These are phyloP conservation scores for Magallana gigas DNA, from an alignment of 1,140 invertebrate species.

Conservation along the genomic window DNA sequence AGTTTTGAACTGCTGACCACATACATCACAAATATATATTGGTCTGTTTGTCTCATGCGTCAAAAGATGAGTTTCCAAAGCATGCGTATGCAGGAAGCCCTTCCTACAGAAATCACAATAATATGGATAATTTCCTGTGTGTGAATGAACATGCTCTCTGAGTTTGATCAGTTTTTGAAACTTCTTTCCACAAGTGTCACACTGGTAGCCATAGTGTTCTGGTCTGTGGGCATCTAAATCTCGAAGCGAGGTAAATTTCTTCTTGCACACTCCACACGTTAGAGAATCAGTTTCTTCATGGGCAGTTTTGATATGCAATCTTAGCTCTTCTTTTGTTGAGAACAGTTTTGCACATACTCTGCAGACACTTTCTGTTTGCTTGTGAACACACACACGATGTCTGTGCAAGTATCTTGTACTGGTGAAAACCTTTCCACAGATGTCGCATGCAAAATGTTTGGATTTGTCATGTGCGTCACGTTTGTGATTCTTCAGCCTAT, in stretches of 20 bases:
- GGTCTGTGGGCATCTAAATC: constrained; percentile 33
- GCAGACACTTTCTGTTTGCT: constrained; percentile 39
- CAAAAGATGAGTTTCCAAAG: constrained; percentile 21
- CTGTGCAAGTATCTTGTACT: constrained; percentile 39
- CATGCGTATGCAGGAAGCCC: constrained; percentile 21
- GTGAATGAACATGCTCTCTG: constrained; percentile 20
- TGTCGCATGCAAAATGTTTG: constrained; percentile 8
- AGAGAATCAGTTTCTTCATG: constrained; percentile 31
- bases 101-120: constrained; percentile 27
- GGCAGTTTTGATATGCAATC: constrained; percentile 33
- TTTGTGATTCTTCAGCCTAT: constrained; percentile 39
- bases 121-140: constrained; percentile 28
- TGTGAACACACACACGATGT: constrained; percentile 27
- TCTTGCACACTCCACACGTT: constrained; percentile 5
- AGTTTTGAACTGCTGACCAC: constrained; percentile 34
- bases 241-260: constrained; percentile 13
- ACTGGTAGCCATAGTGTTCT: constrained; percentile 37
- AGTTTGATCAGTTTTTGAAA: constrained; percentile 41
- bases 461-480: constrained; percentile 40
- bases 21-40: constrained; percentile 21
- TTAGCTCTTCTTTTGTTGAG: constrained; percentile 35
- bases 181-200: constrained; percentile 43
- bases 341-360: constrained; percentile 38
- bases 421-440: constrained; percentile 30
- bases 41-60: constrained; percentile 6